These are phyloP conservation scores for Drosophila carrolli DNA, from an alignment of 1,140 invertebrate species.

Conservation along the genomic window DNA sequence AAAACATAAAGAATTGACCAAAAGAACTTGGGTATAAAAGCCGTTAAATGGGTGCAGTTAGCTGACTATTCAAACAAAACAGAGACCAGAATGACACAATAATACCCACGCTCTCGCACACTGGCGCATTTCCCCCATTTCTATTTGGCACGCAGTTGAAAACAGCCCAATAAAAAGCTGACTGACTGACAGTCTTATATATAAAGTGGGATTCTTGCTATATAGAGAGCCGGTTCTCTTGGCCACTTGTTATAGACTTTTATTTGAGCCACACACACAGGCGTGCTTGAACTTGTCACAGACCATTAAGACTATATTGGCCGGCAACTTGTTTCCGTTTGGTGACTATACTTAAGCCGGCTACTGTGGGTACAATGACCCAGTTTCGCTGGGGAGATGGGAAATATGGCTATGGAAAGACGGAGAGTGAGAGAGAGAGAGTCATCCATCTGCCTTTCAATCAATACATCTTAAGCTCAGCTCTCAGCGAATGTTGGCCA, in stretches of 20 bases:
- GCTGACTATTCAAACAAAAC: conserved; percentile 25
- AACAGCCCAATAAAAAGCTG: conserved; percentile 77
- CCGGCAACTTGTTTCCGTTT: conserved; percentile 73
- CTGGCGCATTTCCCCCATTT: conserved; percentile 41
- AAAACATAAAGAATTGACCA: conserved; percentile 6
- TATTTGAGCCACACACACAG: conserved; percentile 20
- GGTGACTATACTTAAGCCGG: conserved; percentile 35
- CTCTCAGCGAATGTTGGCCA: conserved; percentile 33
- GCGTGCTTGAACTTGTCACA: conserved; percentile 77
- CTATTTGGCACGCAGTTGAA: conserved; percentile 66
- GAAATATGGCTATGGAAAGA: conserved; percentile 11
- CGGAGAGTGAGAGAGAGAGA: neutral
- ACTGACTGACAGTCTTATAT: conserved; percentile 29
- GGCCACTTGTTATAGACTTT: conserved; percentile 47
- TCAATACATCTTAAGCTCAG: conserved; percentile 55
- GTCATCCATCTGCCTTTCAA: conserved; percentile 40
- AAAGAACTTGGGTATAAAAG: conserved; percentile 47
- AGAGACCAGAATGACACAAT: conserved; percentile 40
- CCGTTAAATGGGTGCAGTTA: conserved; percentile 79
- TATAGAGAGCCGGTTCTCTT: conserved; percentile 64
- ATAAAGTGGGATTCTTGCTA: conserved; percentile 35
- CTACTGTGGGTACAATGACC: conserved; percentile 68
- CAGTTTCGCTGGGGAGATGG: conserved; percentile 47
- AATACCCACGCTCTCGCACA: conserved; percentile 46
- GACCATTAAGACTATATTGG: conserved; percentile 77